Base-by-base conservation (phyloP, 1,140 invertebrate genomes). In the Drosophila persimilis region DNA sequence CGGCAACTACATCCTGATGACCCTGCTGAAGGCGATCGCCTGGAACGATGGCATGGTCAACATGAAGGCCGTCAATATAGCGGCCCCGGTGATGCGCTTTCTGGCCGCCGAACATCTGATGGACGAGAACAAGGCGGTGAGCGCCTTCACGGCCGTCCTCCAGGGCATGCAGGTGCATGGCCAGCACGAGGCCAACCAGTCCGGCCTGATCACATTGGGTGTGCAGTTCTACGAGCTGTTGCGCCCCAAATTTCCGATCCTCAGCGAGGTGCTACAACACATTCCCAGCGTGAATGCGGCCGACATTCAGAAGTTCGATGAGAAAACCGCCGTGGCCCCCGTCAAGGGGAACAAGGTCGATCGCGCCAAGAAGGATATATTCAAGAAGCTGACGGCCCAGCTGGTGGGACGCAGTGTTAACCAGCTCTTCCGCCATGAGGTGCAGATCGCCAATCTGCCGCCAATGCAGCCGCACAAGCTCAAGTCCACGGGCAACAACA, bases 291-390 rank as follows among this genome's bases (percentile, higher is more conserved):
- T 95, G 7, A 96, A 95, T 92, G 93, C 93, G 20, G 94, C 95
- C 1, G 96, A 97, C 90, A 90, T 96, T 46, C 95, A 96, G 67
- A 94, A 95, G 60, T 95, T 98, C 63, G 97, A 98, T 91, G 96
- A 97, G 73, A 96, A 96, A 90, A 94, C 97, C 85, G 91, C 95
- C 8, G 93, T 94, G 3, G 92, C 93, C 31, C 94, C 94, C 9
- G 94, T 94, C 56, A 95, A 95, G 78, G 95, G 95, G 20, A 94
- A 95, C 77, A 96, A 96, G 90, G 94, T 96, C 11, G 97, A 98
- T 79, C 97, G 97, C 85, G 95, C 95, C 64, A 97, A 97, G 90
- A 97, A 97, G 79, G 97, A 98, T 89, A 92, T 97, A 11, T 98
- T 98, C 90, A 97, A 96, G 90, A 97, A 97, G 92, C 94, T 98